Evolutionary conservation across 2,888 invertebrate species (phyloP).

Genomic region (Megaustenia siamemsis): DNA sequence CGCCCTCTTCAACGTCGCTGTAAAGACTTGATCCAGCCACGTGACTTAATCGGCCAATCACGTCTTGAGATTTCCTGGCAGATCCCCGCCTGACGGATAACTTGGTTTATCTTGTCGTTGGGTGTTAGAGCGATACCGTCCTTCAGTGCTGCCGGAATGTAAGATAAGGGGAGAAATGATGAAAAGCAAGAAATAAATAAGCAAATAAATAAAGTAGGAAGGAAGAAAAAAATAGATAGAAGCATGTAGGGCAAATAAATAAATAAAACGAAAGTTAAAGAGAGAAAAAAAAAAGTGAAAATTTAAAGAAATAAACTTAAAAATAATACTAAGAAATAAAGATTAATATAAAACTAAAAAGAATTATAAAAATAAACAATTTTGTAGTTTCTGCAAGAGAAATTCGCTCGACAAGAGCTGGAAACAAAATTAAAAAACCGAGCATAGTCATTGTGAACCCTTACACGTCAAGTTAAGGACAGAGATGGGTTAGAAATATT

Average conservation of each 20-base stretch:
- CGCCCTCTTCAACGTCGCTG: background rate
- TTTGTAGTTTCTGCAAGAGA: no score
- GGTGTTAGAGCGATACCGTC: conserved; percentile 2
- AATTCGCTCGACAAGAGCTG: background rate
- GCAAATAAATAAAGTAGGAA: background rate
- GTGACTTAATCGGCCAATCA: conserved; percentile 38
- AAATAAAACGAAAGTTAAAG: no score
- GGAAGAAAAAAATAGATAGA: no score
- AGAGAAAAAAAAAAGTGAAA: no score
- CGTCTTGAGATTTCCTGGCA: conserved; percentile 19
- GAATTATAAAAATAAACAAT: no score
- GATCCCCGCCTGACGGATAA: background rate
- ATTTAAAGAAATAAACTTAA: no score
- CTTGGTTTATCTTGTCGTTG: background rate
- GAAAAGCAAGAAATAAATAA: background rate
- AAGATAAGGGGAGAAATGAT: background rate
- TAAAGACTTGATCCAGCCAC: conserved; percentile 12
- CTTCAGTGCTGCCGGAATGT: background rate
- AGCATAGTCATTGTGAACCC: no score
- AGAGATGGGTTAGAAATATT: background rate
- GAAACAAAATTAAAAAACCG: background rate
- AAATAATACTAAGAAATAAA: no score
- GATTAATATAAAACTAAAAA: no score
- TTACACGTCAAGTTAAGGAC: no score
- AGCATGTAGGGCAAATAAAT: background rate